A percentile compares a stretch with the other conserved stretches of the same genome.
phyloP scores from a whole-genome alignment of 2,888 invertebrate genomes.

The Ophion ellenae region DNA sequence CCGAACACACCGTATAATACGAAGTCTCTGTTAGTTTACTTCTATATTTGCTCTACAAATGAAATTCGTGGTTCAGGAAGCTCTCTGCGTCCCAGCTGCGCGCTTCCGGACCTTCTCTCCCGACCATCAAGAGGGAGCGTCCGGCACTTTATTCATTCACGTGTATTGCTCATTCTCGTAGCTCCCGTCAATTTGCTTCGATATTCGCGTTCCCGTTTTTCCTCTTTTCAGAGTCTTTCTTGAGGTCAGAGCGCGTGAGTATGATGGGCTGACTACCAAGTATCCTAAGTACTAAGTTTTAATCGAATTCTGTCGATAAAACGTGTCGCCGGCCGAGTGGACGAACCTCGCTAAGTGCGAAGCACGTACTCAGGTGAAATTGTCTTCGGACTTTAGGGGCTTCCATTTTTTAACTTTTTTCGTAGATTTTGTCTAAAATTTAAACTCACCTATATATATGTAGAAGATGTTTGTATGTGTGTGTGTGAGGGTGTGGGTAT shows the following conservation, averaged over 20 bases:
- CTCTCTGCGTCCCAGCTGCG: background rate
- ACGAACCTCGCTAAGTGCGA: background rate
- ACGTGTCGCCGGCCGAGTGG: background rate
- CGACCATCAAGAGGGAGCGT: background rate
- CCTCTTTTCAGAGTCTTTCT: background rate
- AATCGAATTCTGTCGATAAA: conserved; percentile 49
- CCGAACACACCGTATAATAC: background rate
- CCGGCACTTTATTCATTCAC: conserved; percentile 44
- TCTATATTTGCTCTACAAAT: background rate
- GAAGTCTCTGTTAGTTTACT: background rate
- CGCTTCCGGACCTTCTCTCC: conserved; percentile 2
- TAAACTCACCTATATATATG: background rate
- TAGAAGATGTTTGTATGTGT: background rate
- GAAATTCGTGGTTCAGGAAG: background rate
- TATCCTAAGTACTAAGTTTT: conserved; percentile 28
- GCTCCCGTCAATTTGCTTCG: conserved; percentile 2
- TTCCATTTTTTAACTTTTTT: conserved; percentile 8
- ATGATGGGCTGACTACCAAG: background rate
- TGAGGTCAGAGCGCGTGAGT: background rate
- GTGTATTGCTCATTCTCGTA: conserved; percentile 1
- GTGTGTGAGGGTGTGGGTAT: background rate
- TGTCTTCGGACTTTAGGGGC: conserved; percentile 4
- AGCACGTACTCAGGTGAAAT: background rate
- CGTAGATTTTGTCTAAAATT: background rate
- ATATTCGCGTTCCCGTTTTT: background rate